Evolutionary conservation across 2,888 invertebrate species (phyloP).

Genomic region (Platycheirus rosarum): DNA sequence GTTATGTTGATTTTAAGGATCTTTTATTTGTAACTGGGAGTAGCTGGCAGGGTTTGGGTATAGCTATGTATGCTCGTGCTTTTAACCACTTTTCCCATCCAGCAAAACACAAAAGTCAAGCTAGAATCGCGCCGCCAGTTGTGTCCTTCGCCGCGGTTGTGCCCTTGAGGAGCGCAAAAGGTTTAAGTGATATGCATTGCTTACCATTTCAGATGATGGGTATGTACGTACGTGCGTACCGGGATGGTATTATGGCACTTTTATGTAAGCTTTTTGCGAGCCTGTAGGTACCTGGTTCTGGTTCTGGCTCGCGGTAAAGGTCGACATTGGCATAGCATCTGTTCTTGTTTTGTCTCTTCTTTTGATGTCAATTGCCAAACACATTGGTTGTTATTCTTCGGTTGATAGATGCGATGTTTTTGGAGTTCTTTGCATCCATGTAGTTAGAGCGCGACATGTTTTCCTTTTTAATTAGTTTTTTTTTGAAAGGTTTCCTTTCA

Average conservation of each 20-base stretch:
- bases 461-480: too few species aligned
- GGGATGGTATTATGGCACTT: slow-evolving; percentile 42
- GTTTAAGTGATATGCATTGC: slow-evolving; percentile 72
- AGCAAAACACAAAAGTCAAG: slow-evolving; percentile 50
- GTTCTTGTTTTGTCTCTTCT: background rate
- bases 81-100: slow-evolving; percentile 57
- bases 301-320: slow-evolving; percentile 21
- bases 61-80: slow-evolving; percentile 48
- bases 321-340: background rate
- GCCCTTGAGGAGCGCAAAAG: slow-evolving; percentile 59
- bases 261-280: slow-evolving; percentile 27
- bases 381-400: background rate
- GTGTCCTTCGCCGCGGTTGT: slow-evolving; percentile 64
- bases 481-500: too few species aligned
- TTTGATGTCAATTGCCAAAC: background rate
- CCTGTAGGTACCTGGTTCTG: background rate
- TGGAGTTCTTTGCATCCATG: background rate
- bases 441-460: too few species aligned
- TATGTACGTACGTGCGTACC: slow-evolving; percentile 46
- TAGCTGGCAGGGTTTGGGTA: slow-evolving; percentile 14
- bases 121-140: slow-evolving; percentile 9
- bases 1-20: slow-evolving; percentile 71
- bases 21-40: slow-evolving; percentile 64
- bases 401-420: background rate
- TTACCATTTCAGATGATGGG: slow-evolving; percentile 51